Evolutionary conservation across 2,888 invertebrate genomes (phyloP), one percentile per base, ranked within the genome.

Genomic region (Pyralis farinalis): DNA sequence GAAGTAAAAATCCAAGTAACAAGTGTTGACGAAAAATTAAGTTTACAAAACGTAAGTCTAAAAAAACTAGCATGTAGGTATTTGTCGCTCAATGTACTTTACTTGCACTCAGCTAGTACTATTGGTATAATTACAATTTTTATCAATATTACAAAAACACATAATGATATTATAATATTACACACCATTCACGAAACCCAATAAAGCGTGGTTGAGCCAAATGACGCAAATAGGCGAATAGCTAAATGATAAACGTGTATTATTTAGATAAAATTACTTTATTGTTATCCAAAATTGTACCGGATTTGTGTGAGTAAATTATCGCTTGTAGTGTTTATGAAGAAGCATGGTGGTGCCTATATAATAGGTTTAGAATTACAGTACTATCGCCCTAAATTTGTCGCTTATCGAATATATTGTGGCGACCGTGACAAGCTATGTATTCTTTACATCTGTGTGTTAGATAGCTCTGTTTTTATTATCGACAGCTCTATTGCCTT

Each of bases 261-360:
- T 12, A 25, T 35, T 39, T 43, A 40, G 37, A 16, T 44, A 47
- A 42, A 53, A 44, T 50, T 47, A 46, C 22, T 43, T 42, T 42
- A 63, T 56, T 61, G 49, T 69, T 63, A 68, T 68, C 63, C 66
- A 65, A 73, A 77, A 71, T 59, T 77, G 59, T 74, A 65, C 74
- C 71, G 80, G 79, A 83, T 77, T 57, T 71, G 76, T 83, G 82
- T 85, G 77, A 83, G 80, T 85, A 83, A 81, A 67, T 73, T 57
- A 66, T 66, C 65, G 86, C 86, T 86, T 86, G 81, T 86, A 86
- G 85, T 81, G 69, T 79, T 68, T 70, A 74, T 84, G 75, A 76
- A 74, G 63, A 72, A 71, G 86, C 85, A 85, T 86, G 85, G 65
- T 70, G 77, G 71, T 73, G 80, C 81, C 67, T 71, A 58, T 51